Conservation (phyloP, 2,888 invertebrate genomes). For the Aspidiotus rigidus region DNA sequence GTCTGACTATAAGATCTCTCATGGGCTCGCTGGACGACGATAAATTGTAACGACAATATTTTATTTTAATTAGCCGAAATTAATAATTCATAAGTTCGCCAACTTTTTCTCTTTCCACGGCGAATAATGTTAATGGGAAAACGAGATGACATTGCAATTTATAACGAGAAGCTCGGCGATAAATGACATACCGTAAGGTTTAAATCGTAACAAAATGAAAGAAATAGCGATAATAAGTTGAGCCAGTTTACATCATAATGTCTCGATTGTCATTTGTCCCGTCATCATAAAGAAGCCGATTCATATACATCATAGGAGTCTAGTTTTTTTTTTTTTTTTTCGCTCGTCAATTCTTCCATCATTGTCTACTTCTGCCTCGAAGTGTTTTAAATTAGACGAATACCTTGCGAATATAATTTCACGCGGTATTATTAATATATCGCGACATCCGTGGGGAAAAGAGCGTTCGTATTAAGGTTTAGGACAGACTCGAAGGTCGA, state of each 20-base stretch:
- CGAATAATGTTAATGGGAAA: background rate
- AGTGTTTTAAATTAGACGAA: background rate
- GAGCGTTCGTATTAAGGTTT: conserved; percentile 21
- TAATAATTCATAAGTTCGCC: no score
- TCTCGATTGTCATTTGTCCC: conserved; percentile 4
- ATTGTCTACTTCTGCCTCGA: no score
- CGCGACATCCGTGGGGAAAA: conserved; percentile 1
- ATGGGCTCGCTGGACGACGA: no score
- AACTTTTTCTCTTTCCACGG: no score
- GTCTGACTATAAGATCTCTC: no score
- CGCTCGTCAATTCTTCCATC: background rate
- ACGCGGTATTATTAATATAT: background rate
- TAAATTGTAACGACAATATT: no score
- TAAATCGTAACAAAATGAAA: background rate
- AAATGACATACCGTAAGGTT: background rate
- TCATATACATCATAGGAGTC: background rate
- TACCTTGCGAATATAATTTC: conserved; percentile 2
- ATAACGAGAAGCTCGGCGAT: background rate
- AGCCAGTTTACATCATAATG: background rate
- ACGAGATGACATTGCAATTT: conserved; percentile 2
- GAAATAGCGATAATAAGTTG: background rate
- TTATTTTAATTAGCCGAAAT: no score
- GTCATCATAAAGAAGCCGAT: background rate
- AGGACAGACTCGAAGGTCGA: conserved; percentile 28
- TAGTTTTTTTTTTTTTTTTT: background rate